Conservation (phyloP, 2,888 invertebrate genomes). For the Parnassius smintheus region DNA sequence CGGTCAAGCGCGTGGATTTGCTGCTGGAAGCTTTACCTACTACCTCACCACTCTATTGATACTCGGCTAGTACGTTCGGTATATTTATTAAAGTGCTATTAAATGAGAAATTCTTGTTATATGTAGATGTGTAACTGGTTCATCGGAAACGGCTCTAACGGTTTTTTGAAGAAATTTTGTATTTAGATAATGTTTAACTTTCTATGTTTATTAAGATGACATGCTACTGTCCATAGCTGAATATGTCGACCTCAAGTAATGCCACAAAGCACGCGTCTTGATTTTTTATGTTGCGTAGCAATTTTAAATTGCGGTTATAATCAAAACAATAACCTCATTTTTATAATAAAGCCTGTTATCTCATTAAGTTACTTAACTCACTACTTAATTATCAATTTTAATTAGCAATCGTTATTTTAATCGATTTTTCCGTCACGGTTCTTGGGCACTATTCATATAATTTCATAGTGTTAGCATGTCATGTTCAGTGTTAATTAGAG, state of each 20-base stretch:
- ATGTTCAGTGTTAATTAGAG: constrained; percentile 1
- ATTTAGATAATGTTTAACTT: no score
- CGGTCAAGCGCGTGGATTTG: constrained; percentile 59
- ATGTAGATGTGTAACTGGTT: no score
- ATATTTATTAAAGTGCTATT: no score
- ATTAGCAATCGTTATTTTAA: constrained; percentile 61
- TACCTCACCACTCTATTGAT: constrained; percentile 39
- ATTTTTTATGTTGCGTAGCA: background rate
- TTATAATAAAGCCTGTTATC: constrained; percentile 15
- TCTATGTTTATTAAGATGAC: no score
- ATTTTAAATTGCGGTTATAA: constrained; percentile 21
- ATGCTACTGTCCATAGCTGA: no score
- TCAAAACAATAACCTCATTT: constrained; percentile 17
- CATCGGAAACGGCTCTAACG: no score
- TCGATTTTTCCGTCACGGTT: constrained; percentile 57
- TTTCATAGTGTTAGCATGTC: constrained; percentile 5
- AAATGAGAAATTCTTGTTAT: no score
- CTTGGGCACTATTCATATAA: constrained; percentile 43
- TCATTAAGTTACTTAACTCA: constrained; percentile 14
- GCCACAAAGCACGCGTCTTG: no score
- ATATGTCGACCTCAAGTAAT: no score
- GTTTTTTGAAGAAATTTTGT: no score
- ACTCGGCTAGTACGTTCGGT: background rate
- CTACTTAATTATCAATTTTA: constrained; percentile 58
- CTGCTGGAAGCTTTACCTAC: constrained; percentile 38